Evolutionary conservation across 2,113 vertebrate species (phyloP).

Genomic region (Sapajus apella): DNA sequence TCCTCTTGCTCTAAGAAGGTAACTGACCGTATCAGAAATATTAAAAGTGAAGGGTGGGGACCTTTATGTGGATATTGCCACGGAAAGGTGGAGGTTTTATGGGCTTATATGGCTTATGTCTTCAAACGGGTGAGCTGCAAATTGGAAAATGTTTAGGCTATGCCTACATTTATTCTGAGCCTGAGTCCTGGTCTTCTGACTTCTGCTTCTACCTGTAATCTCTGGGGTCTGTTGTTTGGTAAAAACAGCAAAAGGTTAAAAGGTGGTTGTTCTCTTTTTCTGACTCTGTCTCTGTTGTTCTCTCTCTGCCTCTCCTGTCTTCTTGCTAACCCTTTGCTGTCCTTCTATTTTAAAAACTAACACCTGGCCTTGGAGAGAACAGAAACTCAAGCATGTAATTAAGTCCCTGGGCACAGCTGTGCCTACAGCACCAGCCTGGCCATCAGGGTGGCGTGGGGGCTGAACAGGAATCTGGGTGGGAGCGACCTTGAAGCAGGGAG

Average conservation of each 20-base stretch:
- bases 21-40: background rate
- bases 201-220: background rate
- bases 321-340: background rate
- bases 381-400: conserved; percentile 41
- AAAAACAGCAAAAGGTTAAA: background rate
- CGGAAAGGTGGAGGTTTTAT: background rate
- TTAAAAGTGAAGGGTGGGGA: background rate
- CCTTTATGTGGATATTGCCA: background rate
- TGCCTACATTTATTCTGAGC: background rate
- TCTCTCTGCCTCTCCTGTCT: background rate
- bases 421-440: background rate
- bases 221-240: background rate
- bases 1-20: background rate
- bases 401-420: conserved; percentile 46
- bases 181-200: background rate
- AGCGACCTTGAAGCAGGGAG: background rate
- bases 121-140: background rate
- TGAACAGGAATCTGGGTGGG: background rate
- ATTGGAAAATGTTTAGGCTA: background rate
- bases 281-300: background rate
- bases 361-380: conserved; percentile 44
- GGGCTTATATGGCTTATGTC: background rate
- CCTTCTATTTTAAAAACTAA: conserved; percentile 57
- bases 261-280: background rate
- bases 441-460: background rate